phyloP scores from a whole-genome alignment of 1,140 invertebrate species.

The Cyclargus thomasi region DNA sequence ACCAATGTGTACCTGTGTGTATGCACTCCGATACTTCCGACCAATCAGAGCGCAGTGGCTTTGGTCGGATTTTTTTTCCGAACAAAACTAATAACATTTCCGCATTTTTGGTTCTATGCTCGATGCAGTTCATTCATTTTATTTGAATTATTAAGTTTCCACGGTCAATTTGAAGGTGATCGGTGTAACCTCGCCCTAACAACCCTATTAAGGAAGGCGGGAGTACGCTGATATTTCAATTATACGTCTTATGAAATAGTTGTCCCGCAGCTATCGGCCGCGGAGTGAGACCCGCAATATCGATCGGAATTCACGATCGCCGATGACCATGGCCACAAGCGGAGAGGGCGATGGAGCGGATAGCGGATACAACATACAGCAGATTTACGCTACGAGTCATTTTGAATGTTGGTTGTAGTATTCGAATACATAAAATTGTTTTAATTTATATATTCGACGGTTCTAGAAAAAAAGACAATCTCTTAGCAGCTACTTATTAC shows the following conservation, averaged over 20 bases:
- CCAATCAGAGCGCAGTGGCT: too few relatives aligned
- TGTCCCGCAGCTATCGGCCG: slow-evolving; percentile 48
- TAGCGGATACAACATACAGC: neutral
- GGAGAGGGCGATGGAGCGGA: slow-evolving; percentile 27
- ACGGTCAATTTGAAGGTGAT: neutral
- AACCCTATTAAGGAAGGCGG: slow-evolving; percentile 34
- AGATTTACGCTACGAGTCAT: neutral
- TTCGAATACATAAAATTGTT: too few relatives aligned
- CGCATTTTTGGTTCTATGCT: too few relatives aligned
- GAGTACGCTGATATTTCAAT: slow-evolving; percentile 63
- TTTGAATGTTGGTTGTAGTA: too few relatives aligned
- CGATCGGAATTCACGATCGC: slow-evolving; percentile 59
- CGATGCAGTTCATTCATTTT: too few relatives aligned
- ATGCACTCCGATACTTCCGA: too few relatives aligned
- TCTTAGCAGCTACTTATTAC: too few relatives aligned
- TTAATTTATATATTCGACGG: too few relatives aligned
- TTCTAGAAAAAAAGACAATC: too few relatives aligned
- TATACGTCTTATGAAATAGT: slow-evolving; percentile 72
- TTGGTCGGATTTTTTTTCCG: too few relatives aligned
- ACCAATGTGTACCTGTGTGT: too few relatives aligned
- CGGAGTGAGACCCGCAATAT: slow-evolving; percentile 53
- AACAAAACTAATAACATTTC: too few relatives aligned
- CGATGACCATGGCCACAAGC: slow-evolving; percentile 22
- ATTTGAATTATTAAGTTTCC: neutral
- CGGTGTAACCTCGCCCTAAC: slow-evolving; percentile 22